phyloP scores from a whole-genome alignment of 2,797 vertebrate species.

The Hapalemur alaotrensis region DNA sequence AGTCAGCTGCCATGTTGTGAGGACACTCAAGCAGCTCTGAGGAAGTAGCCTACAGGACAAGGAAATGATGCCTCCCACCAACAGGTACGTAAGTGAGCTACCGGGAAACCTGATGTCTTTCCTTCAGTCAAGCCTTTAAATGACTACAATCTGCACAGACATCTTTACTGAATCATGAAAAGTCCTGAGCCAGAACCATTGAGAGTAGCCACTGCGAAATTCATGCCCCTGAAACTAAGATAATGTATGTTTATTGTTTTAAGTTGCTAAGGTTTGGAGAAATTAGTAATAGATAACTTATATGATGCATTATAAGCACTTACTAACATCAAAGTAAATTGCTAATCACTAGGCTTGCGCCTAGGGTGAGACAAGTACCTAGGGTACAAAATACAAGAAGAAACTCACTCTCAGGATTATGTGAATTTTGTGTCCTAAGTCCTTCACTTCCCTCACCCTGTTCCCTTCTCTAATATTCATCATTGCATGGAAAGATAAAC shows the following conservation, averaged over 20 bases:
- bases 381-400: neutral
- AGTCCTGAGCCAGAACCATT: neutral
- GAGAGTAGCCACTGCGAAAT: neutral
- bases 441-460: neutral
- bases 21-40: neutral
- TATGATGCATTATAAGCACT: neutral
- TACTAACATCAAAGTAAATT: neutral
- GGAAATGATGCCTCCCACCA: neutral
- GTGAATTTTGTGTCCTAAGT: neutral
- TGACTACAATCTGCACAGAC: neutral
- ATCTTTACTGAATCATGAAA: neutral
- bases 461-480: neutral
- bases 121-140: neutral
- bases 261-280: neutral
- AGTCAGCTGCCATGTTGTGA: neutral
- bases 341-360: neutral
- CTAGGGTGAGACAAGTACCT: neutral
- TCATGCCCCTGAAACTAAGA: neutral
- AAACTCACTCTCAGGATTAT: neutral
- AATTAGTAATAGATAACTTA: neutral
- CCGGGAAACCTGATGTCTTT: neutral
- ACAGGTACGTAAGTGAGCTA: neutral
- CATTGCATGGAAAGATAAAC: neutral
- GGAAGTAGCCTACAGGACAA: neutral
- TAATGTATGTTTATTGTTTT: neutral